Base-by-base conservation (phyloP, 2,113 vertebrate genomes). In the Microcebus griseorufus region DNA sequence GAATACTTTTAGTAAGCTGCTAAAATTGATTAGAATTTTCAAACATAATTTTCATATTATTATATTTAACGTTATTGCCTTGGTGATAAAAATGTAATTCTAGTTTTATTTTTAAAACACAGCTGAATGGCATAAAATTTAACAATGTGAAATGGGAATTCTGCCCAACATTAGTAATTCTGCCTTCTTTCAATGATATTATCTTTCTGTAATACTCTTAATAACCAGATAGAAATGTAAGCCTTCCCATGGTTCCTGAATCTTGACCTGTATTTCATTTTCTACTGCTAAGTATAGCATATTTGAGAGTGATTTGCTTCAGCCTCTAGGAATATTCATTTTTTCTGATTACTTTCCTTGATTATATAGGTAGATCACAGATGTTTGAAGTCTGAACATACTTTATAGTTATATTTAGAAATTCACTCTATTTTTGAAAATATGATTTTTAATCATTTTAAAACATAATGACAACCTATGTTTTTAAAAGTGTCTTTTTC, bases 291-390 rank as follows among this genome's bases (percentile, higher is more conserved):
- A 90, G 12, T n/a, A 0, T 17, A 79, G 42, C 58, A 51, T 76
- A 79, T 58, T 75, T 92, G n/a, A 58, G 16, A 85, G 51, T 48
- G 42, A 93, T 95, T 95, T 93, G 4, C 48, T 95, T 84, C 23
- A 89, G 78, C 9, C 9, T 69, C 51, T 92, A 83, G 58, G 73
- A 92, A 87, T 96, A 96, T 96, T 96, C 72, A 93, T 96, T 80
- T 95, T 95, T 96, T 34, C 65, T 93, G 67, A 95, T 95, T 93
- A 58, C 42, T 58, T 85, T 76, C 18, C n/a, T 93, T 97, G 37
- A 94, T 93, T 96, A 64, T 89, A 72, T 45, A 97, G 90, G 48
- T 81, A 89, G 25, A 92, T 22, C 67, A 83, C 67, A 96, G 92
- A 95, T 94, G 83, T 75, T 76, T 93, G 22, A 87, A 86, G 27